phyloP scores from a whole-genome alignment of 2,113 vertebrate genomes.

The Corythornis madagascariensis region DNA sequence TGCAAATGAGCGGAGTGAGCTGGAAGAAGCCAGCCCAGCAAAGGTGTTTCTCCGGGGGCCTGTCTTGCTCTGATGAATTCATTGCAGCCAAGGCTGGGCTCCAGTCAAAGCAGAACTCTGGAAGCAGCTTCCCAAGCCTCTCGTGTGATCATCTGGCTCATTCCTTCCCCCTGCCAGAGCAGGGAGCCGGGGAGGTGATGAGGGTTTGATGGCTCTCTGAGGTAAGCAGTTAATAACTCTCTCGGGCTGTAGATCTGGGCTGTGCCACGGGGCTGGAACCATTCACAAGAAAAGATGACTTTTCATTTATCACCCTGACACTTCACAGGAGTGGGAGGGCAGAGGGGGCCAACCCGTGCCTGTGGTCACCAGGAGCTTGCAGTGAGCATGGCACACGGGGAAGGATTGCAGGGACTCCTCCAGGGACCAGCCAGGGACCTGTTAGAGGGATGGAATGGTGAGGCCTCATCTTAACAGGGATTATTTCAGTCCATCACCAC shows the following conservation, averaged over 20 bases:
- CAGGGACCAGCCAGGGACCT: not conserved
- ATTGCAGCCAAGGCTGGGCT: not conserved
- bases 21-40: not conserved
- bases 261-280: conserved; percentile 68
- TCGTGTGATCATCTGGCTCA: not conserved
- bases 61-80: not conserved
- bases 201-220: conserved; percentile 76
- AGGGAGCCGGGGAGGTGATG: conserved; percentile 63
- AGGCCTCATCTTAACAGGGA: not conserved
- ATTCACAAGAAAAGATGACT: conserved; percentile 80
- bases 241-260: conserved; percentile 73
- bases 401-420: not conserved
- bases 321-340: conserved; percentile 55
- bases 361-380: not conserved
- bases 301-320: conserved; percentile 79
- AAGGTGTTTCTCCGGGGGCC: not conserved
- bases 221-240: conserved; percentile 81
- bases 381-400: not conserved
- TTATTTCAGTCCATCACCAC: not conserved
- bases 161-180: conserved; percentile 13
- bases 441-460: not conserved
- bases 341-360: not conserved
- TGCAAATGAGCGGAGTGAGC: not conserved
- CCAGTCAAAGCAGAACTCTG: not conserved
- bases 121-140: not conserved